A percentile compares a stretch with the other conserved stretches of the same genome.
phyloP scores from a whole-genome alignment of 2,797 vertebrate species.

The Pristis pectinata region DNA sequence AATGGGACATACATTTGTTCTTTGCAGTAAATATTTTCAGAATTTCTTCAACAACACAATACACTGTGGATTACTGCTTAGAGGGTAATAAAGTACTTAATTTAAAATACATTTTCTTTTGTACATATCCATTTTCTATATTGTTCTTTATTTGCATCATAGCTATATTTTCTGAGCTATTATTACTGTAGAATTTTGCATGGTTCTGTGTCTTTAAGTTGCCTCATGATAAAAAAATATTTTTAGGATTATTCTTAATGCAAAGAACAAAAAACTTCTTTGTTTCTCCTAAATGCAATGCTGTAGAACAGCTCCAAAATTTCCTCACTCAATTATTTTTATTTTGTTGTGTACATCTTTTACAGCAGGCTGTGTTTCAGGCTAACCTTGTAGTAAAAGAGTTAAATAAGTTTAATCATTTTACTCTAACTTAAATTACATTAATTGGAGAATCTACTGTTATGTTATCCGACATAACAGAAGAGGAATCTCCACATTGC shows the following conservation, averaged over 20 bases:
- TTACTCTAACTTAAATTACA: neutral
- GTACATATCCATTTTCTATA: neutral
- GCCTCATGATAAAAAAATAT: neutral
- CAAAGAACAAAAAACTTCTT: neutral
- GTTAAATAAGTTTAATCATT: neutral
- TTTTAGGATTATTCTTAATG: neutral
- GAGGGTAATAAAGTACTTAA: neutral
- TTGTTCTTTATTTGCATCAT: neutral
- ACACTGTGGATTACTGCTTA: neutral
- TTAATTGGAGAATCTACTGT: neutral
- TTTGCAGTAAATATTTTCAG: neutral
- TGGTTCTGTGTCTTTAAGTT: neutral
- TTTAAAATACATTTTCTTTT: neutral
- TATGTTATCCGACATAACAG: neutral
- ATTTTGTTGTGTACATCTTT: neutral
- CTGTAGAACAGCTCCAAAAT: neutral
- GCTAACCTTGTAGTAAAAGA: neutral
- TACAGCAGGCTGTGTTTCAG: neutral
- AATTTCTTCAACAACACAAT: neutral
- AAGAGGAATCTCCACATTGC: neutral
- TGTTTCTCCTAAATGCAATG: neutral
- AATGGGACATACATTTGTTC: neutral
- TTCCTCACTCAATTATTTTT: neutral
- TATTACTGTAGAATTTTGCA: neutral
- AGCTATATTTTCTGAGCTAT: neutral